phyloP scores from a whole-genome alignment of 1,140 invertebrate species.

The Tyrophagus putrescentiae region DNA sequence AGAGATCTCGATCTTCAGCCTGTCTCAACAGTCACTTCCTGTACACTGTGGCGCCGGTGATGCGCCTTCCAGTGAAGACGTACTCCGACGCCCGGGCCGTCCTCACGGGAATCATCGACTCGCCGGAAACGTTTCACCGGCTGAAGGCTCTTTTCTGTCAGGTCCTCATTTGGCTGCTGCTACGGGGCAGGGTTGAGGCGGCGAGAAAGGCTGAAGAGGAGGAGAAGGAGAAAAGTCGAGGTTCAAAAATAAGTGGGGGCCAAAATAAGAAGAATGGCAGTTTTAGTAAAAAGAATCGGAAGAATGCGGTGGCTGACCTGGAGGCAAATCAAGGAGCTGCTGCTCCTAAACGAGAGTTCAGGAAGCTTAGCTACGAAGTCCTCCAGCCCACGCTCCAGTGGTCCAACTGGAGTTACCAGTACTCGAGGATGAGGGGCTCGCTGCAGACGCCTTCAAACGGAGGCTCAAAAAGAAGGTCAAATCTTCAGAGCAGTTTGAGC shows the following conservation, averaged over 20 bases:
- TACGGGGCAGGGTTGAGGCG: constrained; percentile 30
- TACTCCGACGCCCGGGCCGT: constrained; percentile 40
- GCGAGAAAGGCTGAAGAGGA: neutral
- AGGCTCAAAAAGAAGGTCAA: neutral
- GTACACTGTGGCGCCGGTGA: constrained; percentile 32
- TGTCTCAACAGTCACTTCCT: constrained; percentile 33
- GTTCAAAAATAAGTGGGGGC: neutral
- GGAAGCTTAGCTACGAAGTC: neutral
- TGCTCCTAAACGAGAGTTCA: neutral
- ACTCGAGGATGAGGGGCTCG: neutral
- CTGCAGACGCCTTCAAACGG: neutral
- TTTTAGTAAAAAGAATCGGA: neutral
- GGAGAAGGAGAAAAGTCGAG: neutral
- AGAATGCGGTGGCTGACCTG: neutral
- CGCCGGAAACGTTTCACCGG: constrained; percentile 33
- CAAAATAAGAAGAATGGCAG: no score
- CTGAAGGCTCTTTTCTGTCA: constrained; percentile 34
- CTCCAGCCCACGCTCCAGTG: neutral
- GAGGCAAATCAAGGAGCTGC: neutral
- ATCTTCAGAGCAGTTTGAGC: neutral
- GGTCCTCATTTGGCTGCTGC: constrained; percentile 35
- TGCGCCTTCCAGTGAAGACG: constrained; percentile 30
- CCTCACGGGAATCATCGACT: constrained; percentile 38
- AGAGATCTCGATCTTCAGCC: no score
- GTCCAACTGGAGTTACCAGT: neutral